Percentiles rank a stretch among this genome's conserved stretches.
These are phyloP conservation scores for Orchesella flavescens DNA, from an alignment of 2,888 invertebrate genomes.

Conservation along the genomic window DNA sequence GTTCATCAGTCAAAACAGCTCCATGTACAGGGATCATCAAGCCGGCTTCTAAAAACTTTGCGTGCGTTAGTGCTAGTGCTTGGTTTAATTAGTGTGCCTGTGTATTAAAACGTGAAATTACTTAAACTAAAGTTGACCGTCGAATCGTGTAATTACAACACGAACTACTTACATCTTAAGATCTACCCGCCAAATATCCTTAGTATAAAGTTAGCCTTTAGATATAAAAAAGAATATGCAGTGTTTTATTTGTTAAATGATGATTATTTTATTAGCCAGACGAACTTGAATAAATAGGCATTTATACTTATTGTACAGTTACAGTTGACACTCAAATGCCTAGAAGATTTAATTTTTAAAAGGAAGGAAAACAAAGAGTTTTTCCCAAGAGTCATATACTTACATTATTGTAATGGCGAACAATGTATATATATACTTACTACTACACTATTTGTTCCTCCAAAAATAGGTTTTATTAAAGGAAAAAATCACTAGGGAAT, in stretches of 20 bases:
- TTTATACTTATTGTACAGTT: no score
- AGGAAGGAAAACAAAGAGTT: no score
- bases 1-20: constrained; percentile 70
- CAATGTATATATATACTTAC: no score
- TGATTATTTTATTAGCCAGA: neutral
- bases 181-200: constrained; percentile 7
- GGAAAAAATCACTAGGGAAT: no score
- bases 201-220: neutral
- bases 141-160: neutral
- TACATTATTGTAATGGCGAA: no score
- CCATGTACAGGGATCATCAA: constrained; percentile 69
- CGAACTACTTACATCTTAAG: neutral
- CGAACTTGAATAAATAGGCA: no score
- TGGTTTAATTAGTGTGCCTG: neutral
- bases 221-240: neutral
- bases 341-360: no score
- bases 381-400: no score
- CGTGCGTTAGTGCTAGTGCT: neutral
- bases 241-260: neutral
- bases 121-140: neutral
- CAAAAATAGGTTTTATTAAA: no score
- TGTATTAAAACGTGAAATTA: neutral
- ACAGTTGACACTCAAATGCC: no score
- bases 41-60: constrained; percentile 31
- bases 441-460: no score